A percentile compares a stretch with the other conserved stretches of the same genome.
These are phyloP conservation scores for Melolontha melolontha DNA, from an alignment of 2,888 invertebrate species.

Conservation along the genomic window DNA sequence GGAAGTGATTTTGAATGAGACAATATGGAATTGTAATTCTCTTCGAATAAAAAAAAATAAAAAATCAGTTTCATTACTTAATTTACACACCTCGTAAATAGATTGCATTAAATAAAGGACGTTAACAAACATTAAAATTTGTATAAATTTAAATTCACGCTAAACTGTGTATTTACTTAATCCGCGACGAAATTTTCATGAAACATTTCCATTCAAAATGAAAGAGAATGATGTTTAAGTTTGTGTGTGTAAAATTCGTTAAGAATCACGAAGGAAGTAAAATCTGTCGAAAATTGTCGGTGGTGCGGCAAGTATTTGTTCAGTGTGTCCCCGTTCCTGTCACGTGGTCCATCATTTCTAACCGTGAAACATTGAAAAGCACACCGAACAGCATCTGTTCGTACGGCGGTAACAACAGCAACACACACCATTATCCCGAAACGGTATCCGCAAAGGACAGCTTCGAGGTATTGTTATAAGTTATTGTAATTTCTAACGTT, in stretches of 20 bases:
- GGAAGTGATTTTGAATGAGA: no score
- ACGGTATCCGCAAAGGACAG: slow-evolving; percentile 53
- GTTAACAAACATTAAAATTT: no score
- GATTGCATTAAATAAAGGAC: no score
- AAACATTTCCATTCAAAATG: no score
- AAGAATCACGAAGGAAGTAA: slow-evolving; percentile 12
- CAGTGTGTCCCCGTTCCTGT: slow-evolving; percentile 20
- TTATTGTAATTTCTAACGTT: slow-evolving; percentile 61
- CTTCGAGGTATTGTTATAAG: slow-evolving; percentile 52
- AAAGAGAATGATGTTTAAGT: no score
- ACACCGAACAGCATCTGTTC: slow-evolving; percentile 34
- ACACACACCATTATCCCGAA: slow-evolving; percentile 31
- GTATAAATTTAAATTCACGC: no score
- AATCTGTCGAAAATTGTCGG: slow-evolving; percentile 25
- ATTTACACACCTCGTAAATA: no score
- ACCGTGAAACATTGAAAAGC: slow-evolving; percentile 34
- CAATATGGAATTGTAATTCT: no score
- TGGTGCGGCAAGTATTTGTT: slow-evolving; percentile 28
- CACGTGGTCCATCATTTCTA: slow-evolving; percentile 35
- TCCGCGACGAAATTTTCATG: no score
- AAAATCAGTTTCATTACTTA: no score
- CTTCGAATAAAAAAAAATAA: no score
- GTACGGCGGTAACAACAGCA: slow-evolving; percentile 15
- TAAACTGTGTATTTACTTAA: no score
- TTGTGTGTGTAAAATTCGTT: not conserved